Evolutionary conservation across 2,113 vertebrate species (phyloP).

Genomic region (Nicator chloris): DNA sequence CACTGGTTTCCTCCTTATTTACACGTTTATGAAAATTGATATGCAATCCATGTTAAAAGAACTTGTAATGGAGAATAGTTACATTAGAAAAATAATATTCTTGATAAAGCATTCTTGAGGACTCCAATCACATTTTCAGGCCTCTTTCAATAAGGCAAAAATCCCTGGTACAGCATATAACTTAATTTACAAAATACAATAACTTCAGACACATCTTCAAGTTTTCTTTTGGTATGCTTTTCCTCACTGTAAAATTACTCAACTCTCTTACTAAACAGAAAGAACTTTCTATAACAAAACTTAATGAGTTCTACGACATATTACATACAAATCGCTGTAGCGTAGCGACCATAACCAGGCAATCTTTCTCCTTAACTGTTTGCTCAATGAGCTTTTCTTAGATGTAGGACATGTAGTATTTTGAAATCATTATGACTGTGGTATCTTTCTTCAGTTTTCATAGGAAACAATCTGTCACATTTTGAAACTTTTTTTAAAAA

Average conservation of each 20-base stretch:
- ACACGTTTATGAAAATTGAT: slow-evolving; percentile 81
- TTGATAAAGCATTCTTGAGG: slow-evolving; percentile 81
- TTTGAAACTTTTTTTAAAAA: slow-evolving; percentile 41
- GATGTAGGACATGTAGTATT: slow-evolving; percentile 59
- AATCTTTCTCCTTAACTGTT: slow-evolving; percentile 46
- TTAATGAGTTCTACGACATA: slow-evolving; percentile 69
- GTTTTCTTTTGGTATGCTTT: slow-evolving; percentile 79
- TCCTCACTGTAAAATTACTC: slow-evolving; percentile 68
- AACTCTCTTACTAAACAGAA: slow-evolving; percentile 67
- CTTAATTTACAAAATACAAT: slow-evolving; percentile 82
- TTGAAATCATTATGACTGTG: slow-evolving; percentile 63
- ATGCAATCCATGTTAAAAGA: slow-evolving; percentile 77
- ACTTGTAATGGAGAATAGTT: slow-evolving; percentile 75
- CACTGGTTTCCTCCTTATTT: slow-evolving; percentile 77
- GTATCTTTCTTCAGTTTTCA: slow-evolving; percentile 72
- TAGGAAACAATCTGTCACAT: slow-evolving; percentile 76
- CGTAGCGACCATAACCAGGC: slow-evolving; percentile 44
- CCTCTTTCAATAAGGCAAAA: slow-evolving; percentile 80
- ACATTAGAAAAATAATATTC: slow-evolving; percentile 85
- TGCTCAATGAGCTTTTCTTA: slow-evolving; percentile 69
- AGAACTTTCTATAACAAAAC: slow-evolving; percentile 66
- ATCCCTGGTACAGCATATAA: slow-evolving; percentile 79
- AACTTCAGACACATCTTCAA: slow-evolving; percentile 78
- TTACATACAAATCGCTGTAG: slow-evolving; percentile 62
- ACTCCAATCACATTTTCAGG: slow-evolving; percentile 76